A percentile compares a stretch with the other conserved stretches of the same genome.
phyloP scores from a whole-genome alignment of 1,140 invertebrate genomes.

The Belonocnema kinseyi region DNA sequence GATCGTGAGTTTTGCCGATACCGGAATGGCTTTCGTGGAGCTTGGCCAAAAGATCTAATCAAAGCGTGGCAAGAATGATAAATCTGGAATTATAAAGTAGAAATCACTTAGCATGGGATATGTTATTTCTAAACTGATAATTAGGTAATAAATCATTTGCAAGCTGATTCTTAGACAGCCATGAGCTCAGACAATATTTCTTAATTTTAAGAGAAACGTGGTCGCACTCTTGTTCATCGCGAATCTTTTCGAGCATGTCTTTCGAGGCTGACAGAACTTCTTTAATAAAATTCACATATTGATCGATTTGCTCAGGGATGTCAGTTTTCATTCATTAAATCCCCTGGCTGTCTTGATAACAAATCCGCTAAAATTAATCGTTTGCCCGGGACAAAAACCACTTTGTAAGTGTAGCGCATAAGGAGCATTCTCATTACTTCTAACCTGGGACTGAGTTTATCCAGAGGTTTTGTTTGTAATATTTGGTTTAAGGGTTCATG shows the following conservation, averaged over 20 bases:
- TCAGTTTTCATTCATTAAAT: constrained; percentile 20
- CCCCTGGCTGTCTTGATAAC: constrained; percentile 49
- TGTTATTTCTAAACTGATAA: not conserved
- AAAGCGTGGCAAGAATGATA: too few relatives aligned
- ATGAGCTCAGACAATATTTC: too few relatives aligned
- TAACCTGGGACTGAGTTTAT: constrained; percentile 60
- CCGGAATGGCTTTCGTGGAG: too few relatives aligned
- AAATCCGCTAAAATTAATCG: constrained; percentile 59
- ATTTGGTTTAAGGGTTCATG: constrained; percentile 57
- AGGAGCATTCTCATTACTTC: constrained; percentile 62
- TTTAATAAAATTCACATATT: not conserved
- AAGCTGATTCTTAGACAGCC: too few relatives aligned
- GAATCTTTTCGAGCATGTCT: not conserved
- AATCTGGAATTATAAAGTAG: not conserved
- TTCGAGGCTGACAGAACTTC: not conserved
- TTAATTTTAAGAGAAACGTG: too few relatives aligned
- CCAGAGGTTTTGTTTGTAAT: constrained; percentile 53
- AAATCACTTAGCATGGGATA: not conserved
- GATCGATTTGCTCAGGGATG: constrained; percentile 33
- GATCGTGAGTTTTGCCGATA: too few relatives aligned
- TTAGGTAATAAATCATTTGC: too few relatives aligned
- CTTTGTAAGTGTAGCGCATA: constrained; percentile 37
- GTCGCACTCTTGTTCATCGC: too few relatives aligned
- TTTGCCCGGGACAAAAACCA: constrained; percentile 58
- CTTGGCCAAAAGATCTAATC: too few relatives aligned